Base-by-base conservation (phyloP, 2,888 invertebrate genomes). In the Leptopilina myrica region DNA sequence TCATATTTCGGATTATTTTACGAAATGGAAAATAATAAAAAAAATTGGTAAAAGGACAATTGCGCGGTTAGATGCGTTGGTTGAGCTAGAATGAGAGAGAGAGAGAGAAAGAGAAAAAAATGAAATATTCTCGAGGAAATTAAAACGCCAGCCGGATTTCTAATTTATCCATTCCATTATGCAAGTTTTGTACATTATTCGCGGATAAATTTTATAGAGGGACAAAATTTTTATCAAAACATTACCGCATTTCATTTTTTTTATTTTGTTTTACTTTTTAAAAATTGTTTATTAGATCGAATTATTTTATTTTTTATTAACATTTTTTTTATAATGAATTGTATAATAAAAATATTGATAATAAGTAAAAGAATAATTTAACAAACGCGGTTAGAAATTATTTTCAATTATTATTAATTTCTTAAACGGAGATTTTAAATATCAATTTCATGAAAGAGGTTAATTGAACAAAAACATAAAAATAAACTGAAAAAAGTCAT, bases 101-200 rank as follows among this genome's bases (percentile, higher is more conserved):
- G 43, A 43, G 43, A 43, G 43, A 43, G 5, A 43, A 7, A 9
- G 46, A 12, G 7, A 12, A 20, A 67, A 49, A 15, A 12, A 46
- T 67, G 49, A 67, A 67, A 67, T 67, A 67, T 67, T 49, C 67
- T 20, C 67, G 11, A 49, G 67, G 67, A 67, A 67, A 67, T 67
- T 67, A 67, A 67, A 67, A 67, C 46, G 67, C 12, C 67, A 67
- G 67, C 46, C 26, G 33, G 64, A 64, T 33, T 64, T 12, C 64
- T 64, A 64, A 33, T 20, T 49, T 15, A 67, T 67, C 43, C 15
- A 67, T 49, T 67, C 49, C 67, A 49, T 67, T 67, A 46, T 43
- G 5, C 20, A 67, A 5, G 12, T 26, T 49, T 67, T 5, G 9
- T 67, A 66, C 15, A 15, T 66, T 66, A 43, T 46, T 15, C 59